These are phyloP conservation scores for Neoniphon sammara DNA, from an alignment of 2,797 vertebrate genomes.

Conservation along the genomic window DNA sequence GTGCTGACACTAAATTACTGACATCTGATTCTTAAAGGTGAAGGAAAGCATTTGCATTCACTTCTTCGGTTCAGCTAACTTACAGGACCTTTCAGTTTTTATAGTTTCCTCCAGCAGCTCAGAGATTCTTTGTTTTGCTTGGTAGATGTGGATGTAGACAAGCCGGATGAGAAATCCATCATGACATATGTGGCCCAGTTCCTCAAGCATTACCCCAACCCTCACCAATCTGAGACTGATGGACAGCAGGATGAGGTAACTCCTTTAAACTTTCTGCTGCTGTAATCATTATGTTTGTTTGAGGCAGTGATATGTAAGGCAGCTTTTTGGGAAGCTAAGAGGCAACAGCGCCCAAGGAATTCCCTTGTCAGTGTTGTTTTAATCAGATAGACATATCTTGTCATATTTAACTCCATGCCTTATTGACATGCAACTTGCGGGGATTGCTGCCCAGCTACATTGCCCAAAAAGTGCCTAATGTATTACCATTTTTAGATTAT, in stretches of 20 bases:
- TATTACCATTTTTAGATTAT: slow-evolving; percentile 10
- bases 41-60: not conserved
- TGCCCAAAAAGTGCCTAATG: not conserved
- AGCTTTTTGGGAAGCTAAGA: not conserved
- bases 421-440: not conserved
- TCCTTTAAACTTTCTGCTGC: not conserved
- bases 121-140: slow-evolving; percentile 41
- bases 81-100: not conserved
- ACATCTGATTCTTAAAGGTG: not conserved
- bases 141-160: slow-evolving; percentile 97
- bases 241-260: slow-evolving; percentile 91
- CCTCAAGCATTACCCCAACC: slow-evolving; percentile 94
- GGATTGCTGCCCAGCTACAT: not conserved
- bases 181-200: slow-evolving; percentile 99
- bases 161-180: slow-evolving; percentile 98
- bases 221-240: slow-evolving; percentile 84
- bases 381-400: not conserved
- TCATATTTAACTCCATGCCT: not conserved
- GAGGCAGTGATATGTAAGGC: not conserved
- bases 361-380: not conserved
- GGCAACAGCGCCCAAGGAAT: not conserved
- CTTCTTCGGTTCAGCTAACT: not conserved
- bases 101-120: not conserved
- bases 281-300: not conserved
- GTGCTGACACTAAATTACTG: not conserved